phyloP scores from a whole-genome alignment of 2,888 invertebrate species.

The Aelia acuminata region DNA sequence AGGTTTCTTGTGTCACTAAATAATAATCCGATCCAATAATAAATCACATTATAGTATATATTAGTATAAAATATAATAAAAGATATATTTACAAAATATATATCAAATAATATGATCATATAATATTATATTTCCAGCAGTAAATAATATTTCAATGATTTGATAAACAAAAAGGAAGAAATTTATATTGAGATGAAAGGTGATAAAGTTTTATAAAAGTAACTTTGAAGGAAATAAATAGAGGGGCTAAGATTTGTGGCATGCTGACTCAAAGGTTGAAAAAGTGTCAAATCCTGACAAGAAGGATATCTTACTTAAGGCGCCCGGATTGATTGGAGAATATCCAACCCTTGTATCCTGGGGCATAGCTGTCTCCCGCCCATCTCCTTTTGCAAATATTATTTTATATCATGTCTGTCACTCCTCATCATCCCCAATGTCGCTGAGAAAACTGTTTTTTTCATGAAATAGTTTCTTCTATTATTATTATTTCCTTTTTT shows the following conservation, averaged over 20 bases:
- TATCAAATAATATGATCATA: too few species aligned
- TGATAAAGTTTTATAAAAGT: neutral
- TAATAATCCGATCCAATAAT: too few species aligned
- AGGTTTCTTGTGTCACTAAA: too few species aligned
- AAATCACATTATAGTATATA: too few species aligned
- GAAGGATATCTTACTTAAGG: constrained; percentile 25
- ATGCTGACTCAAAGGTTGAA: constrained; percentile 38
- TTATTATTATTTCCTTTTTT: too few species aligned
- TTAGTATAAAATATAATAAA: too few species aligned
- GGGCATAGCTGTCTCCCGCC: neutral
- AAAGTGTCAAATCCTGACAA: constrained; percentile 40
- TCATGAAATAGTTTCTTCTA: neutral
- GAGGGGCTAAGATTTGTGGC: neutral
- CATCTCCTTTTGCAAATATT: neutral
- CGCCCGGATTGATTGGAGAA: constrained; percentile 28
- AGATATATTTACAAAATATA: too few species aligned
- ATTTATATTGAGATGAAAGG: neutral
- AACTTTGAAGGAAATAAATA: neutral
- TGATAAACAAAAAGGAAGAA: too few species aligned
- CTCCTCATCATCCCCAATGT: neutral
- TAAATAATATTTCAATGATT: too few species aligned
- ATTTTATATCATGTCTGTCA: constrained; percentile 13
- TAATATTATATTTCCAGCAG: too few species aligned
- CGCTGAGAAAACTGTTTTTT: neutral
- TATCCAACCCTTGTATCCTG: neutral